A percentile compares a stretch with the other conserved stretches of the same genome.
Evolutionary conservation across 37 sponge, comb jelly and placozoan genomes (phyloP).

Genomic region (Theonella swinhoei): DNA sequence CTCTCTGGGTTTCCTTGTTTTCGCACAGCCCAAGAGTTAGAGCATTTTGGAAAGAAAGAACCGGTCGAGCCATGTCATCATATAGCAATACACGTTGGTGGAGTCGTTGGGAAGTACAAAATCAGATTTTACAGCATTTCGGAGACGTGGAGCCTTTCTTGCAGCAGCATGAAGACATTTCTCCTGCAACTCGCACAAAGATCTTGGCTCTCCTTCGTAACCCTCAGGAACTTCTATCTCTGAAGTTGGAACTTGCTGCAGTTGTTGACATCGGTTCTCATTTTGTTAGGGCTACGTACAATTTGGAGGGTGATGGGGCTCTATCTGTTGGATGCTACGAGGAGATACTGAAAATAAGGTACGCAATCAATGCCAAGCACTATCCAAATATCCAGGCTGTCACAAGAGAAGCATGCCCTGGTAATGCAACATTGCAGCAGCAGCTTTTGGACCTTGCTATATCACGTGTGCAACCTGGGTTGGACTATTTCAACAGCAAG

Average conservation of each 20-base stretch:
- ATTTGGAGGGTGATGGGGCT: no score
- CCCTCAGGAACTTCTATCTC: background rate
- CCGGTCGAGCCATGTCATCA: background rate
- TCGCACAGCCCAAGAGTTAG: background rate
- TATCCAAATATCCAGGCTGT: no score
- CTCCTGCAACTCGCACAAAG: background rate
- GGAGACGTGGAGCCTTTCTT: constrained; percentile 20
- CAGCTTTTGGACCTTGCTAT: no score
- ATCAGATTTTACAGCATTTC: background rate
- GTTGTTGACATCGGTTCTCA: no score
- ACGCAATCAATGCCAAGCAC: no score
- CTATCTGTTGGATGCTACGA: no score
- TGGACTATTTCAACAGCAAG: no score
- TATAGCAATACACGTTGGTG: constrained; percentile 14
- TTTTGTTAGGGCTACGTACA: background rate
- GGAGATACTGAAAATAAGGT: no score
- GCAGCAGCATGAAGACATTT: background rate
- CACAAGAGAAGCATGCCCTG: no score
- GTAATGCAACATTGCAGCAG: no score
- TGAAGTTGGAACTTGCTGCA: constrained; percentile 28
- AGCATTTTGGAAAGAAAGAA: background rate
- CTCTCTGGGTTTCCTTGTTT: constrained; percentile 1
- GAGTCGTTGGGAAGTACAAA: background rate
- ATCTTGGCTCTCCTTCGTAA: constrained; percentile 14
- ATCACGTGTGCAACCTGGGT: no score